Conservation (phyloP, 2,888 invertebrate species). For the Protodeltote pygarga region DNA sequence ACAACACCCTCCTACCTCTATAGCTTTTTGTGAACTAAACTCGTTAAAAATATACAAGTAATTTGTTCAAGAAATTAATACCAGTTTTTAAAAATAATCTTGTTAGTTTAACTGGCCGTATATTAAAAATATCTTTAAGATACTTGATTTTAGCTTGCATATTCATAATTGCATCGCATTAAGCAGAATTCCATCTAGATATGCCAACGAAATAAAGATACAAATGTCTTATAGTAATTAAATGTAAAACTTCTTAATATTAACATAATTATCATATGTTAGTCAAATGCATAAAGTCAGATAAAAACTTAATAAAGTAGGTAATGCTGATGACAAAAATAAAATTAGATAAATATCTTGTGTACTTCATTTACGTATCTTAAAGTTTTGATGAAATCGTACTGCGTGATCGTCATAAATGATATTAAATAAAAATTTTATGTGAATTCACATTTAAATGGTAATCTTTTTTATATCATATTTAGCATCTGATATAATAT, state of each 20-base stretch:
- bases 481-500: too few species aligned
- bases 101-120: conserved; percentile 3
- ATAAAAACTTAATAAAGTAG: conserved; percentile 18
- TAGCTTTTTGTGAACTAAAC: conserved; percentile 2
- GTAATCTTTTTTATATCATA: too few species aligned
- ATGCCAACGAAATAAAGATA: conserved; percentile 13
- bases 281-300: conserved; percentile 13
- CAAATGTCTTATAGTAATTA: conserved; percentile 16
- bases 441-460: conserved; percentile 18
- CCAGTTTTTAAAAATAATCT: conserved; percentile 4
- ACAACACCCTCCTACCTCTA: conserved; percentile 35
- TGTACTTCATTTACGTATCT: conserved; percentile 6
- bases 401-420: conserved; percentile 11
- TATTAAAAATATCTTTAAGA: conserved; percentile 42
- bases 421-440: conserved; percentile 24
- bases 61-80: conserved; percentile 11
- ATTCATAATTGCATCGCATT: conserved; percentile 39
- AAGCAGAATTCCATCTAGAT: conserved; percentile 30
- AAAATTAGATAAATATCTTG: conserved; percentile 28
- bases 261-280: conserved; percentile 11
- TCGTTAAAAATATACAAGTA: not conserved
- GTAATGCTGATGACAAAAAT: conserved; percentile 26
- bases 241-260: conserved; percentile 28
- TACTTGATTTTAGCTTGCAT: conserved; percentile 53
- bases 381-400: conserved; percentile 15